phyloP scores from a whole-genome alignment of 2,113 vertebrate genomes.

The Phyllopteryx taeniolatus region DNA sequence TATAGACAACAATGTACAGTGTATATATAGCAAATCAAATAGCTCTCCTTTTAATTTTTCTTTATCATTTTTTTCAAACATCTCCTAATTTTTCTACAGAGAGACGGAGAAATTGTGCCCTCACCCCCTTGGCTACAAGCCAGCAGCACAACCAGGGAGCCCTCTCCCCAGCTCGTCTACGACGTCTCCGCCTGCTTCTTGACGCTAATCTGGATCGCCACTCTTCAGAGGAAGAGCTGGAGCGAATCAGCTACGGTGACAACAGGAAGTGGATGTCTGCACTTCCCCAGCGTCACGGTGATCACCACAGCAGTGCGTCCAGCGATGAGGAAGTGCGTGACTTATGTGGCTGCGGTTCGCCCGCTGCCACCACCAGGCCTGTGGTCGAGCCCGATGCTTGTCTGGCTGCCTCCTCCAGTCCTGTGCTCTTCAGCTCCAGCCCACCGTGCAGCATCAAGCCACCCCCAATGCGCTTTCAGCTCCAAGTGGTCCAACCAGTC shows the following conservation, averaged over 20 bases:
- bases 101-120: constrained; percentile 79
- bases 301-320: constrained; percentile 79
- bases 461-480: constrained; percentile 70
- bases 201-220: constrained; percentile 83
- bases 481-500: constrained; percentile 65
- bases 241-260: constrained; percentile 80
- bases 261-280: constrained; percentile 80
- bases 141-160: constrained; percentile 86
- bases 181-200: constrained; percentile 77
- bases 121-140: constrained; percentile 84
- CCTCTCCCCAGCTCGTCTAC: constrained; percentile 74
- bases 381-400: constrained; percentile 43
- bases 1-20: too few species aligned
- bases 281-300: constrained; percentile 68
- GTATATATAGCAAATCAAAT: too few species aligned
- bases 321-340: constrained; percentile 90
- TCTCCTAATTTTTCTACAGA: constrained; percentile 59
- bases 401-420: constrained; percentile 74
- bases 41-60: background rate
- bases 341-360: constrained; percentile 69
- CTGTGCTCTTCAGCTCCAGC: constrained; percentile 86
- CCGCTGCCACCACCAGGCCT: constrained; percentile 47
- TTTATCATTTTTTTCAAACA: background rate
- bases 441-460: constrained; percentile 84
- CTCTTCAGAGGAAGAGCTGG: constrained; percentile 88